Percentiles rank a stretch among this genome's conserved stretches.
Conservation (phyloP, 1,140 invertebrate genomes). For the Trypoxylus dichotomus region DNA sequence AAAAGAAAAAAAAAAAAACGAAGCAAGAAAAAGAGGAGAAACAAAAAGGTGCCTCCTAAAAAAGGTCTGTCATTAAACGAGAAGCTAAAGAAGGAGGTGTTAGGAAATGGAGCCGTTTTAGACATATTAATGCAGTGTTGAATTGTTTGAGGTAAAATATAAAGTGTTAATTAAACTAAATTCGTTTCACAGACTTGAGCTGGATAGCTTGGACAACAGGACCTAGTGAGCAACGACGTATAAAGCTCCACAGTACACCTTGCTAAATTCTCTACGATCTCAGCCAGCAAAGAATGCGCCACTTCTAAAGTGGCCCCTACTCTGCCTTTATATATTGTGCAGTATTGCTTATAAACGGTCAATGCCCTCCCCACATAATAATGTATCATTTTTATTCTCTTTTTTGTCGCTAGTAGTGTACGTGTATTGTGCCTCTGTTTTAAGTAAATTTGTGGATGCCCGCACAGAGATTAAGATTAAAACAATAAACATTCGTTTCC, state of each 20-base stretch:
- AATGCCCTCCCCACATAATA: slow-evolving; percentile 25
- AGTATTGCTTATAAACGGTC: slow-evolving; percentile 29
- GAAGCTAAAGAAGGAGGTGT: too few species aligned
- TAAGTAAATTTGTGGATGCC: slow-evolving; percentile 9
- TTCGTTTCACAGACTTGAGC: slow-evolving; percentile 24
- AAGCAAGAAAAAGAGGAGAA: too few species aligned
- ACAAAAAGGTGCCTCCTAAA: too few species aligned
- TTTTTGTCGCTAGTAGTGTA: slow-evolving; percentile 1
- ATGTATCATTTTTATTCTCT: slow-evolving; percentile 30
- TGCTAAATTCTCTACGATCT: slow-evolving; percentile 31
- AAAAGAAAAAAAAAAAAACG: too few species aligned
- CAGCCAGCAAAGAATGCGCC: slow-evolving; percentile 29
- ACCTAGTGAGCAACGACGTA: background rate
- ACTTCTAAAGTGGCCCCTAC: slow-evolving; percentile 26
- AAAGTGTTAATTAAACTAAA: slow-evolving; percentile 29
- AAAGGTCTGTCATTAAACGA: too few species aligned
- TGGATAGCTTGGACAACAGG: slow-evolving; percentile 28
- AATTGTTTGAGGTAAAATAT: slow-evolving; percentile 6
- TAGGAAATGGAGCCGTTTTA: too few species aligned
- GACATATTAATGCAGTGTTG: too few species aligned
- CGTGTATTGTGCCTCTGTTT: slow-evolving; percentile 8
- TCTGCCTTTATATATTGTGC: slow-evolving; percentile 19
- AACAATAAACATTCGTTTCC: background rate
- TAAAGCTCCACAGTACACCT: background rate
- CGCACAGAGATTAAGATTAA: slow-evolving; percentile 26